Base-by-base conservation (phyloP, 92 coral and sea anemone species). In the Zoanthus solanderi region DNA sequence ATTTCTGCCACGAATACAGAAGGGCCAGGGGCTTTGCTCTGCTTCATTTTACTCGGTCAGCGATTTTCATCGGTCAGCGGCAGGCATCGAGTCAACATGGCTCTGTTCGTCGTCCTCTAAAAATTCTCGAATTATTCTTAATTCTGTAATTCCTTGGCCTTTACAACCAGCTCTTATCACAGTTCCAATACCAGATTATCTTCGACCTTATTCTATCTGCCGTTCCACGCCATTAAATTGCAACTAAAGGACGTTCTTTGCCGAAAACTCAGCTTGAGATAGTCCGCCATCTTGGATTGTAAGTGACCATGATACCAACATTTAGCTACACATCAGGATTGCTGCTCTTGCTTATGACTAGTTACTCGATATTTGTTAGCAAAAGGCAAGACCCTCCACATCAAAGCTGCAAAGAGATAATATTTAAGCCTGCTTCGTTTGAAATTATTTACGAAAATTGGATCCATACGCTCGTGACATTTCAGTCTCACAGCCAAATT, bases 391-490 rank as follows among this genome's bases (percentile, higher is more conserved):
- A n/a, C 4, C 29, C 79, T 12, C 79, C 9, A 76, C 37, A 76
- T 76, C 50, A 50, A 6, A 76, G 18, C 37, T 44, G 44, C 79
- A 76, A 76, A 76, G 65, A 76, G 18, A 76, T 50, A 44, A 76
- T 76, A 9, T 50, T 48, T 50, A 76, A 50, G 31, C 63, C 79
- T 44, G 79, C 63, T 76, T 76, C 63, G 79, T 76, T 76, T 76
- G 63, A 74, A 76, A 48, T 23, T 76, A 76, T 28, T 14, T 28
- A 76, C 79, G 63, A 45, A 45, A 48, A 76, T 17, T 18, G 79
- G 79, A 76, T 76, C 11, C 79, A 76, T 45, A 76, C 79, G 44
- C 79, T 76, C 8, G 16, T 76, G 79, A 34, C 79, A 76, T 42
- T 76, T 76, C 63, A 45, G 50, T 50, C 79, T 76, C 63, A 48